A percentile compares a stretch with the other conserved stretches of the same genome.
Evolutionary conservation across 1,140 invertebrate genomes (phyloP).

Genomic region (Heterodera schachtii): DNA sequence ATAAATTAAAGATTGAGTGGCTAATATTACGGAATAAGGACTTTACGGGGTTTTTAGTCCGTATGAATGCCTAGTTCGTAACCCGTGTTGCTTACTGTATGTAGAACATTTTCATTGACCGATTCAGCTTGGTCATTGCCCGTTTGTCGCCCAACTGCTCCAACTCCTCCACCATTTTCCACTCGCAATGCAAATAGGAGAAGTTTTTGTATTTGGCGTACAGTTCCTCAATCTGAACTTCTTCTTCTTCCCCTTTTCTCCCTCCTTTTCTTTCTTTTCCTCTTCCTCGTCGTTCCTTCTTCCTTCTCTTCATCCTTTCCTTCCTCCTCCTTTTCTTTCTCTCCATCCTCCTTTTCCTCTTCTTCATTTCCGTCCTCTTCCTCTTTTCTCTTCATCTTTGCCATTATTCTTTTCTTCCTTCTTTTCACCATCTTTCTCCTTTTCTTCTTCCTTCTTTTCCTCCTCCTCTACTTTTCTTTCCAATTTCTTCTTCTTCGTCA

Average conservation of each 20-base stretch:
- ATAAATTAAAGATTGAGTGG: too few species aligned
- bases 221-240: conserved; percentile 87
- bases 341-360: too few species aligned
- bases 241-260: conserved; percentile 34
- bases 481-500: too few species aligned
- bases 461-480: too few species aligned
- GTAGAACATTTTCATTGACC: conserved; percentile 73
- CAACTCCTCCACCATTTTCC: conserved; percentile 90
- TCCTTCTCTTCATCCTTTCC: neutral
- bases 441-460: conserved; percentile 20
- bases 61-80: too few species aligned
- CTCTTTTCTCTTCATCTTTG: conserved; percentile 2
- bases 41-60: too few species aligned
- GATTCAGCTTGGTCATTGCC: conserved; percentile 87
- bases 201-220: conserved; percentile 94
- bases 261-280: conserved; percentile 12
- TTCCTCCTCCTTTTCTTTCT: neutral
- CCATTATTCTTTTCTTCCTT: conserved; percentile 10
- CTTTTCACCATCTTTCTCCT: conserved; percentile 37
- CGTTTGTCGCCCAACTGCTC: conserved; percentile 87
- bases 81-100: too few species aligned
- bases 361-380: too few species aligned
- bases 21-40: too few species aligned
- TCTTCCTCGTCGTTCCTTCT: conserved; percentile 6
- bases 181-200: conserved; percentile 98